Conservation (phyloP, 2,888 invertebrate genomes). For the Pachycephus smyrnensis region DNA sequence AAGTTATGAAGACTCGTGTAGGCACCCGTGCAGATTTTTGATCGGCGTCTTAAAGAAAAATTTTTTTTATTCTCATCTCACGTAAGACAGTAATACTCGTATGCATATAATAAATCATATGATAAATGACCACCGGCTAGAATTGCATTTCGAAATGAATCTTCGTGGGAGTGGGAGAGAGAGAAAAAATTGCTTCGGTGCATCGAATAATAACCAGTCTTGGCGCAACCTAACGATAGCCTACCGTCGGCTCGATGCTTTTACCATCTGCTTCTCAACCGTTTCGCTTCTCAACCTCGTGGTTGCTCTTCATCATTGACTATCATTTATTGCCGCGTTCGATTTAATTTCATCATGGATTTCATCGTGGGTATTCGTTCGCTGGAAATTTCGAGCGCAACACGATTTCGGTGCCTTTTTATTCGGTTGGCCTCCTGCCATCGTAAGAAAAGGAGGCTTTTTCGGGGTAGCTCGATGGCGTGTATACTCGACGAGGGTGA, state of each 20-base stretch:
- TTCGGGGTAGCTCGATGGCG: not conserved
- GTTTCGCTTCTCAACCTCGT: conserved; percentile 12
- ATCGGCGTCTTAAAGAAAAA: not conserved
- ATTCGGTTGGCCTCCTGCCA: not conserved
- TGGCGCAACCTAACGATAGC: conserved; percentile 22
- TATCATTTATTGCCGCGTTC: not conserved
- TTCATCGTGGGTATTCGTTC: not conserved
- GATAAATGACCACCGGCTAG: not conserved
- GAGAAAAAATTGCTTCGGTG: not conserved
- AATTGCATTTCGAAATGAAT: not conserved
- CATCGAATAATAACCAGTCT: not conserved
- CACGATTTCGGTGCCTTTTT: not conserved
- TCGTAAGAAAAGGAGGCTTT: conserved; percentile 1
- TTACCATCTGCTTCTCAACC: conserved; percentile 8
- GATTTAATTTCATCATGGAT: not conserved
- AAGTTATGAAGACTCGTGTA: not conserved
- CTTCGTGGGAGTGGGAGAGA: not conserved
- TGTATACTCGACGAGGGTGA: conserved; percentile 20
- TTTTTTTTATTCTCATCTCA: not conserved
- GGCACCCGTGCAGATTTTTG: not conserved
- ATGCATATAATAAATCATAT: not conserved
- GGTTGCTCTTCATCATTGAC: not conserved
- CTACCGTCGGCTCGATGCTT: conserved; percentile 20
- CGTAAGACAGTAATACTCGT: not conserved
- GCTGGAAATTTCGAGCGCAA: not conserved